phyloP scores from a whole-genome alignment of 1,140 invertebrate genomes.

The Lepidostoma basale region DNA sequence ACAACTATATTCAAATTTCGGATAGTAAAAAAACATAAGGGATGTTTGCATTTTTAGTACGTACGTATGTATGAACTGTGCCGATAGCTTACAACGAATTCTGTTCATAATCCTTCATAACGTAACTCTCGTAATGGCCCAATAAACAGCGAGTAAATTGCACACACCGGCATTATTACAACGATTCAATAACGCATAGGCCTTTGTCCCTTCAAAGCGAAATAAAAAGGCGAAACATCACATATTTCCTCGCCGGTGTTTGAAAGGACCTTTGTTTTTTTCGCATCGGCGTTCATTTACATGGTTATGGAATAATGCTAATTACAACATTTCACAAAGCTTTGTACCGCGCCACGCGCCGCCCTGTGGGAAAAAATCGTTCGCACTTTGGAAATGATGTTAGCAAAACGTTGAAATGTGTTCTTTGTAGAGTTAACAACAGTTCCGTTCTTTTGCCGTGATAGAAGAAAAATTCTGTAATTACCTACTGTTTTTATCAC shows the following conservation, averaged over 20 bases:
- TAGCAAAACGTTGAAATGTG: not conserved
- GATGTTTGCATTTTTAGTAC: too few species aligned
- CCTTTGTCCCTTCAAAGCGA: constrained; percentile 28
- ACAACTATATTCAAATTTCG: too few species aligned
- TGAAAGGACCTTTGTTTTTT: constrained; percentile 1
- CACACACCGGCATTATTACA: not conserved
- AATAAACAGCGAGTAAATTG: constrained; percentile 25
- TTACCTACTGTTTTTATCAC: too few species aligned
- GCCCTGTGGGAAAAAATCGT: not conserved
- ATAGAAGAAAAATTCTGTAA: too few species aligned
- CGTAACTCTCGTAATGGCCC: constrained; percentile 6
- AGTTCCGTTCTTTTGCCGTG: too few species aligned
- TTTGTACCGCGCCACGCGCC: constrained; percentile 27
- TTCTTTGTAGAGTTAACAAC: too few species aligned
- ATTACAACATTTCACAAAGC: constrained; percentile 45
- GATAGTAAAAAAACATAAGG: too few species aligned
- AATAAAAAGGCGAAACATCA: constrained; percentile 28
- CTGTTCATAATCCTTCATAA: not conserved
- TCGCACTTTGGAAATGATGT: not conserved
- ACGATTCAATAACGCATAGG: constrained; percentile 14
- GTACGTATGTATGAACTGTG: too few species aligned
- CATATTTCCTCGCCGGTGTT: constrained; percentile 31
- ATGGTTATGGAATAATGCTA: constrained; percentile 46
- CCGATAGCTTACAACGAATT: not conserved
- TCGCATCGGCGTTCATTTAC: constrained; percentile 37